A percentile compares a stretch with the other conserved stretches of the same genome.
Conservation (phyloP, 2,888 invertebrate genomes). For the Eremobia ochroleuca region DNA sequence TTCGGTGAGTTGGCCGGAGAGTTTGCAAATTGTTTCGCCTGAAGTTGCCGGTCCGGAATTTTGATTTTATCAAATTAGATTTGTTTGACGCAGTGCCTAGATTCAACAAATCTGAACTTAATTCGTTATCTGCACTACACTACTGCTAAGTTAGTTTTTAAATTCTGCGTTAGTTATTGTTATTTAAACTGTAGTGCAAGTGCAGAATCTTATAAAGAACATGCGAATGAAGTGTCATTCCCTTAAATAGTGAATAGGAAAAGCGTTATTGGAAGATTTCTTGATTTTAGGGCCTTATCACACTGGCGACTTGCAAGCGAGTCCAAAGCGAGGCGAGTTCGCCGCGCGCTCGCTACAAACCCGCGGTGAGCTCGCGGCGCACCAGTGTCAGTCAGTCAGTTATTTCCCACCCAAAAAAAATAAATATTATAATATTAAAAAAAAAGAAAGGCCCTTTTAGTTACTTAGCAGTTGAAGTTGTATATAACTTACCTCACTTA, state of each 20-base stretch:
- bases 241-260: background rate
- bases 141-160: background rate
- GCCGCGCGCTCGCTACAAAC: too few species aligned
- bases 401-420: too few species aligned
- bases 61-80: conserved; percentile 81
- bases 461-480: background rate
- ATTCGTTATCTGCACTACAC: conserved; percentile 6
- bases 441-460: too few species aligned
- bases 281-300: too few species aligned
- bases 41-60: conserved; percentile 78
- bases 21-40: conserved; percentile 85
- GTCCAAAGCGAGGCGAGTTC: too few species aligned
- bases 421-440: too few species aligned
- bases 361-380: too few species aligned
- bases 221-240: background rate
- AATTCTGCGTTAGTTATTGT: background rate
- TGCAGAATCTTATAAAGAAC: background rate
- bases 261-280: background rate
- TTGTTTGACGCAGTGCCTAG: conserved; percentile 63
- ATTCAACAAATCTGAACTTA: conserved; percentile 32
- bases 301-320: too few species aligned
- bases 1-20: conserved; percentile 80
- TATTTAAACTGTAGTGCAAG: background rate
- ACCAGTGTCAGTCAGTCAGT: too few species aligned
- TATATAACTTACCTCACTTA: background rate